Percentiles rank a stretch among this genome's conserved stretches.
phyloP scores from a whole-genome alignment of 2,113 vertebrate species.

The Aleadryas rufinucha region DNA sequence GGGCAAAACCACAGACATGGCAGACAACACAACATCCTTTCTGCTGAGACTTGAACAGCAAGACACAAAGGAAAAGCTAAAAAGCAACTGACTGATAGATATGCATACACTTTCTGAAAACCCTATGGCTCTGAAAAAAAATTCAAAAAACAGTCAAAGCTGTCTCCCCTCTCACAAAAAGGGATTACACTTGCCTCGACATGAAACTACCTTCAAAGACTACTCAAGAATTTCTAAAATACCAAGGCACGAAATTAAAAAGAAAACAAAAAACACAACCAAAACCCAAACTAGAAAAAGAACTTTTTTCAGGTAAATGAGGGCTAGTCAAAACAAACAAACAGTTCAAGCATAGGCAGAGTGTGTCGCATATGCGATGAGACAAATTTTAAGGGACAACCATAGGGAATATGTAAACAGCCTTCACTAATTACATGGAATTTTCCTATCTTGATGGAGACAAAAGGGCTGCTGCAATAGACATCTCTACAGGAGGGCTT shows the following conservation, averaged over 20 bases:
- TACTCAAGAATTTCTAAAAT: constrained; percentile 37
- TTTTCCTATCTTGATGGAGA: constrained; percentile 35
- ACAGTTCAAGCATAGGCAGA: background rate
- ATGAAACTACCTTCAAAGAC: constrained; percentile 48
- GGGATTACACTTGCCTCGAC: constrained; percentile 44
- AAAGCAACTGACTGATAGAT: background rate
- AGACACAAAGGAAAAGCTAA: background rate
- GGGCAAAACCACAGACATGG: constrained; percentile 5
- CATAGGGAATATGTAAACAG: background rate
- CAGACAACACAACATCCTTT: constrained; percentile 34
- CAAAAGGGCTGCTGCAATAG: background rate
- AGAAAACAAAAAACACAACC: background rate
- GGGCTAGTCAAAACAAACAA: constrained; percentile 16
- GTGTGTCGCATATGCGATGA: background rate
- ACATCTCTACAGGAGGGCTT: background rate
- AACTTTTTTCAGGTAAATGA: background rate
- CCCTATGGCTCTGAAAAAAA: background rate
- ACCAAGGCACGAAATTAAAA: background rate
- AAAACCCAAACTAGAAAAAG: background rate
- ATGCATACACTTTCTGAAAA: background rate
- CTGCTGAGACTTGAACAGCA: constrained; percentile 37
- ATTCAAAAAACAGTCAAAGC: background rate
- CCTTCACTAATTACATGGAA: background rate
- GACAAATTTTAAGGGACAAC: background rate
- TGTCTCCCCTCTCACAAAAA: background rate